Evolutionary conservation across 2,113 vertebrate genomes (phyloP).

Genomic region (Brachypodius melanocephalos): DNA sequence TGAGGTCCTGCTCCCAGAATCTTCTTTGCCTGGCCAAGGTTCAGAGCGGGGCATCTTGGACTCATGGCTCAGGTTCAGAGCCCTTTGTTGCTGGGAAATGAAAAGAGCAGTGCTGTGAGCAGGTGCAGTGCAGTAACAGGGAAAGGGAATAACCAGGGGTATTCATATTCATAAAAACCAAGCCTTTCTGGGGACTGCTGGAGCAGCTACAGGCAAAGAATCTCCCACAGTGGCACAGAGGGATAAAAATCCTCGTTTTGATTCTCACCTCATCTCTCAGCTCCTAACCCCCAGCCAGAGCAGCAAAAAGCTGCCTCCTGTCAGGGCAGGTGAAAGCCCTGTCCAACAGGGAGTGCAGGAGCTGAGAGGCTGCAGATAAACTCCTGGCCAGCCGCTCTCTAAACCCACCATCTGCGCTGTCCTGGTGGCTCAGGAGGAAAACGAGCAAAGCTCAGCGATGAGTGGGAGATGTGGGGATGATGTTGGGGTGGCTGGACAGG

Average conservation of each 20-base stretch:
- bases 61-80: neutral
- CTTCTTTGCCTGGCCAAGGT: neutral
- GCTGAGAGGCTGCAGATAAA: neutral
- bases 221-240: neutral
- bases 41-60: neutral
- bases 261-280: neutral
- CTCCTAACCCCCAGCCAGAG: neutral
- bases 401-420: neutral
- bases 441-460: fast-evolving
- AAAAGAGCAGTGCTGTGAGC: neutral
- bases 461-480: neutral
- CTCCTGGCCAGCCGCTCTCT: neutral
- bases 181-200: neutral
- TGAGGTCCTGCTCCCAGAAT: neutral
- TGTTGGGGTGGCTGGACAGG: neutral
- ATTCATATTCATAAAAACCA: neutral
- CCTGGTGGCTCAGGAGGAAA: neutral
- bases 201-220: neutral
- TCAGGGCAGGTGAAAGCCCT: neutral
- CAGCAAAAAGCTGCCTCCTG: neutral
- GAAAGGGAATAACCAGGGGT: neutral
- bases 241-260: neutral
- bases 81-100: neutral
- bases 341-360: neutral
- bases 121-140: neutral